Evolutionary conservation across 2,113 vertebrate genomes (phyloP).

Genomic region (Solea solea): DNA sequence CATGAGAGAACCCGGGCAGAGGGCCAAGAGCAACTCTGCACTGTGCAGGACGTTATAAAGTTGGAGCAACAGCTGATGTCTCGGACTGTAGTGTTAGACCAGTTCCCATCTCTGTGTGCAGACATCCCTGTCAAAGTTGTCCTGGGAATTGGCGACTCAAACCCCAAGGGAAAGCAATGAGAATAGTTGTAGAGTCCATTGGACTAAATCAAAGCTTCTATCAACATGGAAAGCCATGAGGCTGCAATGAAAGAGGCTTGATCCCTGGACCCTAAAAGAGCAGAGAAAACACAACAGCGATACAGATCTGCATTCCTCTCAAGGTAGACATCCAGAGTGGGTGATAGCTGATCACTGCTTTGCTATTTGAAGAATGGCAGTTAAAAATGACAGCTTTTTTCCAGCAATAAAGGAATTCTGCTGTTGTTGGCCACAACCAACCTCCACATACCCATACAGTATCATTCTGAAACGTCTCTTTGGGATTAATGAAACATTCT

Average conservation of each 20-base stretch:
- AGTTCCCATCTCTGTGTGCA: conserved; percentile 79
- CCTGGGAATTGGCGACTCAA: conserved; percentile 81
- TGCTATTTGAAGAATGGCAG: conserved; percentile 55
- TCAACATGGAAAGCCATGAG: conserved; percentile 65
- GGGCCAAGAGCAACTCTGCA: conserved; percentile 76
- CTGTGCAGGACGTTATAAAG: conserved; percentile 75
- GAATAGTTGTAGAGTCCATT: conserved; percentile 65
- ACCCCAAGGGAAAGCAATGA: conserved; percentile 73
- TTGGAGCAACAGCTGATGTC: conserved; percentile 83
- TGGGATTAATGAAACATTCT: conserved; percentile 23
- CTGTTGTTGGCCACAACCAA: conserved; percentile 27
- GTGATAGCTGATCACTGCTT: conserved; percentile 32
- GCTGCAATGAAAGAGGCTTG: conserved; percentile 63
- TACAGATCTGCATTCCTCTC: conserved; percentile 70
- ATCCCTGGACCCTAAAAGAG: conserved; percentile 64
- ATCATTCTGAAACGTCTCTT: conserved; percentile 21
- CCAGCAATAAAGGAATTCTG: conserved; percentile 39
- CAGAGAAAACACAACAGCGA: conserved; percentile 67
- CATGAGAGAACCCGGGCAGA: conserved; percentile 72
- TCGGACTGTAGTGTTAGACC: conserved; percentile 65
- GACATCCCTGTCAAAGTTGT: conserved; percentile 77
- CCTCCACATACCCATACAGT: conserved; percentile 31
- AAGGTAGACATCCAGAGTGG: conserved; percentile 47
- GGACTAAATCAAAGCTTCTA: conserved; percentile 68
- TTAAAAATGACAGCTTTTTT: conserved; percentile 12